Conservation (phyloP, 2,888 invertebrate genomes). For the Clanis bilineata region DNA sequence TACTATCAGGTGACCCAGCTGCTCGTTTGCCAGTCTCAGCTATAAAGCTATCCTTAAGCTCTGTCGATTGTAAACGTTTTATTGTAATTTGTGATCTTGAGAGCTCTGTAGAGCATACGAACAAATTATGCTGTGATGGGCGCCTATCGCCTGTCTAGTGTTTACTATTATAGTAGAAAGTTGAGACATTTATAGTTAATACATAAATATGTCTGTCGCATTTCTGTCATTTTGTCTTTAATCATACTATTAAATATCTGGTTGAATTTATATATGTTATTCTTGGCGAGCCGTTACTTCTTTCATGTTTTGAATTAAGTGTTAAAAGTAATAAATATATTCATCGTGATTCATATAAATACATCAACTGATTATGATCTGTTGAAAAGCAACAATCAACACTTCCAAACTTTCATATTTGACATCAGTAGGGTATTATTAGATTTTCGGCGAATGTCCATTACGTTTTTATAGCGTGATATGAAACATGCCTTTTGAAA, state of each 20-base stretch:
- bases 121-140: background rate
- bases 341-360: no score
- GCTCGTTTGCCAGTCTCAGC: no score
- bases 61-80: background rate
- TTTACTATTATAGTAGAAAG: background rate
- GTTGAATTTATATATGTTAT: no score
- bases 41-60: background rate
- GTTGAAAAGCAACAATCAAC: background rate
- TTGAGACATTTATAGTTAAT: background rate
- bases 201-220: no score
- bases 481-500: background rate
- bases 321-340: no score
- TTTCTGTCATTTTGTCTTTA: no score
- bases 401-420: background rate
- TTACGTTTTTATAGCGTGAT: constrained; percentile 2
- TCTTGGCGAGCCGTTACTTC: no score
- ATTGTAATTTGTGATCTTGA: background rate
- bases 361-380: background rate
- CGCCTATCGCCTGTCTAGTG: background rate
- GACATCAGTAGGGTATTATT: background rate
- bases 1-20: no score
- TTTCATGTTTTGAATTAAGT: no score
- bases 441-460: background rate
- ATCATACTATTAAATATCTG: no score
- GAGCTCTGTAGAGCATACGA: background rate